Evolutionary conservation across 2,113 vertebrate species (phyloP), one percentile per base, ranked within the genome.

Genomic region (Chiloscyllium plagiosum): DNA sequence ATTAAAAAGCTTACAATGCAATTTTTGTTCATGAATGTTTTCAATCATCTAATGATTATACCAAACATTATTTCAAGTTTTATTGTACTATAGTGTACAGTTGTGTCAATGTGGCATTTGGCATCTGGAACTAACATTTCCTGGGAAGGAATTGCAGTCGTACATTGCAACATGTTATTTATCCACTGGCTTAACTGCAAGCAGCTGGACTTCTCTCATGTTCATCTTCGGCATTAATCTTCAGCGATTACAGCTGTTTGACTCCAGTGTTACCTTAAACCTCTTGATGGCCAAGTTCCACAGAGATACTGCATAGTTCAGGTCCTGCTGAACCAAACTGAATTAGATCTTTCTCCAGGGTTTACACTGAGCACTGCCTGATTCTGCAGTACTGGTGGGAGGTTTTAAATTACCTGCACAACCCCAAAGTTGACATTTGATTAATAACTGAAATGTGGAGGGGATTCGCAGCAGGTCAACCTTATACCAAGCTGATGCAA

Each of bases 381-480:
- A n/a, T 52, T 4, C 87, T 93, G 33, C 2, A 2, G 0, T 5
- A 37, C n/a, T 7, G 65, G 61, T 93, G n/a, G 65, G 89, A 66
- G 61, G 33, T 20, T 37, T 68, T 93, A 92, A 65, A 92, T 92
- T 66, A 65, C 26, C 89, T 29, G 87, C 87, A 19, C 52, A 33
- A 0, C 12, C 10, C 8, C 87, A 22, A 61, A 66, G n/a, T 19
- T n/a, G 7, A 37, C 61, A 6, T 93, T 68, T 93, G 89, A 93
- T 93, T 93, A 93, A 93, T 93, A 66, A 93, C 61, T 42, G 61
- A 93, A 37, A n/a, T 47, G 37, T 22, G 61, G 33, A 93, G 89
- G 61, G 20, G 89, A 37, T 65, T 66, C 33, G 20, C 89, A 66
- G 33, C 61, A 37, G 89, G 61, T 8, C 61, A 61, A 12, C 56